These are phyloP conservation scores for Balanococcus diminutus DNA, from an alignment of 2,888 invertebrate genomes.

Conservation along the genomic window DNA sequence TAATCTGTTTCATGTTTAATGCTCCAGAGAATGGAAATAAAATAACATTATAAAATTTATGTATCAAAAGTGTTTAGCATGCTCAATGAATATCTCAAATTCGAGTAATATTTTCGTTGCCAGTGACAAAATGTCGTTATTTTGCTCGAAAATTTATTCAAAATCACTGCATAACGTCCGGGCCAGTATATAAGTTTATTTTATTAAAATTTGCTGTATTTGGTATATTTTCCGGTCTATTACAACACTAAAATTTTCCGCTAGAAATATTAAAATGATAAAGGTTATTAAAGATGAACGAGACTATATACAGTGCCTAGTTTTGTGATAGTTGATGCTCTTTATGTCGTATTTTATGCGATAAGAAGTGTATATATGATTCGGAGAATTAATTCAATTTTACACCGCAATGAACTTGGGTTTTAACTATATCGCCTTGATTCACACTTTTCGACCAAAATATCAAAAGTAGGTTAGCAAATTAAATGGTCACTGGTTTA, in stretches of 20 bases:
- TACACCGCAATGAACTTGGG: neutral
- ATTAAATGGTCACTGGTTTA: neutral
- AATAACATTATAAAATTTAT: slow-evolving; percentile 38
- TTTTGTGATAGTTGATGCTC: neutral
- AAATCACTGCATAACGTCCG: neutral
- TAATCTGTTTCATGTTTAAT: slow-evolving; percentile 43
- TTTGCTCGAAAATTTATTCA: slow-evolving; percentile 15
- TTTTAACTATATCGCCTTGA: neutral
- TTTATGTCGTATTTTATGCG: neutral
- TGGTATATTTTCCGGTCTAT: slow-evolving; percentile 16
- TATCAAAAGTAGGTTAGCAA: neutral
- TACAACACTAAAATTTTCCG: neutral
- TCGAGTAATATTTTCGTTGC: neutral
- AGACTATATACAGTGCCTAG: neutral
- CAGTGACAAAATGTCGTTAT: slow-evolving; percentile 25
- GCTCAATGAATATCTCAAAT: slow-evolving; percentile 25
- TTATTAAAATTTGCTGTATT: neutral
- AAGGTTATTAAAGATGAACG: slow-evolving; percentile 37
- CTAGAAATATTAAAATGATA: slow-evolving; percentile 2
- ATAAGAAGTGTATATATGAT: neutral
- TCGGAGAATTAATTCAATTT: neutral
- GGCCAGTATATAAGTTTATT: neutral
- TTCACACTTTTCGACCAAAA: neutral
- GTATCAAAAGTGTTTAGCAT: slow-evolving; percentile 36
- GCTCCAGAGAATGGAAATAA: slow-evolving; percentile 33